phyloP scores from a whole-genome alignment of 2,888 invertebrate species.

The Cetonia aurata region DNA sequence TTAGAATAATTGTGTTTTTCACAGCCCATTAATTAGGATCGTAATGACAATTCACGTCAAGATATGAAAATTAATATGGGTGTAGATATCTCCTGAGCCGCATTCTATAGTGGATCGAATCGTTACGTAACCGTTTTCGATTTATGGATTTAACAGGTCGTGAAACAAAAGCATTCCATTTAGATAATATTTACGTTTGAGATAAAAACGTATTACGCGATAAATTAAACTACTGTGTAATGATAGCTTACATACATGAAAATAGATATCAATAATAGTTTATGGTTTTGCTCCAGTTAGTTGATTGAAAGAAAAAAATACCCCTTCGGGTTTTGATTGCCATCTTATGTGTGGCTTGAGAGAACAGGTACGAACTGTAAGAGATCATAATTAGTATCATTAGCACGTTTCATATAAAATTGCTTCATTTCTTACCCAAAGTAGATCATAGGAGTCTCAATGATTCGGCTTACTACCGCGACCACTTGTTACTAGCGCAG shows the following conservation, averaged over 20 bases:
- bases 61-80: constrained; percentile 37
- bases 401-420: too few relatives aligned
- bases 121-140: constrained; percentile 24
- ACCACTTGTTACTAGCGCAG: not conserved
- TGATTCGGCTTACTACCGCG: too few relatives aligned
- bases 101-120: constrained; percentile 1
- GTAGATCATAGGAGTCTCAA: too few relatives aligned
- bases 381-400: too few relatives aligned
- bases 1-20: constrained; percentile 29
- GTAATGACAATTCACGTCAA: constrained; percentile 34
- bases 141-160: constrained; percentile 31
- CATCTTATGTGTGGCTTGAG: too few relatives aligned
- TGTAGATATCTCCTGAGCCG: not conserved
- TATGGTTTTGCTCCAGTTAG: constrained; percentile 13
- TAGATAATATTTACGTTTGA: constrained; percentile 15
- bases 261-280: constrained; percentile 36
- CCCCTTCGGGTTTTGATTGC: too few relatives aligned
- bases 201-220: constrained; percentile 28
- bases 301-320: not conserved
- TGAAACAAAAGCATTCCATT: constrained; percentile 37
- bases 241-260: constrained; percentile 13
- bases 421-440: too few relatives aligned
- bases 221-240: constrained; percentile 32
- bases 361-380: too few relatives aligned
- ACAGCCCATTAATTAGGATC: constrained; percentile 34